Base-by-base conservation (phyloP, 2,113 vertebrate species). In the Siniperca chuatsi region DNA sequence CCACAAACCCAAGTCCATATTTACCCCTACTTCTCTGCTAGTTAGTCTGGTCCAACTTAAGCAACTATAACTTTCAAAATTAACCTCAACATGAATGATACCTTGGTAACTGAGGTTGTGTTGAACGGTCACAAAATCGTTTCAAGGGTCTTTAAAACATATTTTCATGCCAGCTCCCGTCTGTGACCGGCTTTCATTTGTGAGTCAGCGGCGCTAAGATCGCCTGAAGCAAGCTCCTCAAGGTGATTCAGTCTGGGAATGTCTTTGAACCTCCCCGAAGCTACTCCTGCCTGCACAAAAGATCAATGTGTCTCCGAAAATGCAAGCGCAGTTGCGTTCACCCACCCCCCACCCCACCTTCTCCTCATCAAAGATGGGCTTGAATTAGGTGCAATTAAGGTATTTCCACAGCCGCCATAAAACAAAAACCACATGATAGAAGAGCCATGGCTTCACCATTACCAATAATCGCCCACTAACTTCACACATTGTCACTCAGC, bases 181-280 rank as follows among this genome's bases (percentile, higher is more conserved):
- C 54, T 48, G 44, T 37, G 78, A 54, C 66, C 72, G 29, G 44
- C 83, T 79, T 85, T 91, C 60, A 91, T 91, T 89, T 82, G 79
- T 48, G 50, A 77, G 82, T 76, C 84, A 73, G 75, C 8, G 46
- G 73, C 44, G 82, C 78, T 61, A 55, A 81, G 82, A 92, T 67
- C 69, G 90, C 94, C 93, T 88, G 83, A 71, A 93, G 93, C 88
- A 35, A 83, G 79, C 80, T 91, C 93, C 92, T 94, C 89, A 94
- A 94, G 92, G 93, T 94, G 90, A 93, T 82, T 68, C 84, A 81
- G 73, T 78, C 76, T 67, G 85, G 84, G 77, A 80, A 85, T 83
- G 79, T 87, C 85, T 94, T 91, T 93, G 83, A 93, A 92, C 83
- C 52, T 75, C 81, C 86, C 87, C 6, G 40, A 78, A 85, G 88